Percentiles rank a stretch among this genome's conserved stretches.
These are phyloP conservation scores for Xanthorhoe spadicearia DNA, from an alignment of 2,888 invertebrate species.

Conservation along the genomic window DNA sequence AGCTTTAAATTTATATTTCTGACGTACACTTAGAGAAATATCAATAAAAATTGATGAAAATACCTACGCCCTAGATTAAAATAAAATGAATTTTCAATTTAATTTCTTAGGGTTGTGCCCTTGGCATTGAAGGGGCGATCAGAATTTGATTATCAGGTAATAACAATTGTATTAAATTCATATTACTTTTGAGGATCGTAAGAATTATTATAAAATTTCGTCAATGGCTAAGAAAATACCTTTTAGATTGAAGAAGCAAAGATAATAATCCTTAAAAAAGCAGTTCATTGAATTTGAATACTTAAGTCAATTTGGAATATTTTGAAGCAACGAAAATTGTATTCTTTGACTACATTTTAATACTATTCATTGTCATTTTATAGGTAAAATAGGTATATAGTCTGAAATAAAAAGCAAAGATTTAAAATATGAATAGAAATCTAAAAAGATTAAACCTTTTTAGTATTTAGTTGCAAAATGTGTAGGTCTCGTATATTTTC, in stretches of 20 bases:
- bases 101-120: conserved; percentile 20
- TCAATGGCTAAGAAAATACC: neutral
- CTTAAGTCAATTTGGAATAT: neutral
- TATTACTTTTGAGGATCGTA: neutral
- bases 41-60: conserved; percentile 8
- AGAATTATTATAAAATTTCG: neutral
- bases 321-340: neutral
- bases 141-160: conserved; percentile 18
- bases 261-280: neutral
- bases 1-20: too few relatives aligned
- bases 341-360: neutral
- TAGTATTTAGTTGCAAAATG: neutral
- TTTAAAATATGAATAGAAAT: too few relatives aligned
- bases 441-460: neutral
- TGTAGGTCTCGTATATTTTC: neutral
- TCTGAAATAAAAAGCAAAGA: too few relatives aligned
- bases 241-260: neutral
- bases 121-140: conserved; percentile 25
- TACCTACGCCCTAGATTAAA: conserved; percentile 14
- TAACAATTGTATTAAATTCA: conserved; percentile 10
- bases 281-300: neutral
- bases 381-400: too few relatives aligned
- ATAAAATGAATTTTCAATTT: conserved; percentile 26
- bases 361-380: neutral
- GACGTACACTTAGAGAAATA: too few relatives aligned